Evolutionary conservation across 2,113 vertebrate species (phyloP).

Genomic region (Vireo altiloquus): DNA sequence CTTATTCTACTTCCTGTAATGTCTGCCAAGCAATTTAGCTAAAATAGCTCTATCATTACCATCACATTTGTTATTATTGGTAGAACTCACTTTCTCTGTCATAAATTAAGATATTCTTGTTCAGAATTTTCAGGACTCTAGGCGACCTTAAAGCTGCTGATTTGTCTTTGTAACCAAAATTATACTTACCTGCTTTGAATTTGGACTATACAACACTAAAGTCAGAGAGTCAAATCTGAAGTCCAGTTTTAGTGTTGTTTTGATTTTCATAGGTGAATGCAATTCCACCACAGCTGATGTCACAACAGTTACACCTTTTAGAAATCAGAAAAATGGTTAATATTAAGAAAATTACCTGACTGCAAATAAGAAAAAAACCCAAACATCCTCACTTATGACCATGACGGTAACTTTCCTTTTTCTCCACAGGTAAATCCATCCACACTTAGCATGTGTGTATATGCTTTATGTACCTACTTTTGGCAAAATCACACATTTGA

Average conservation of each 20-base stretch:
- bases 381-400: neutral
- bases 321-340: neutral
- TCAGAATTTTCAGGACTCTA: neutral
- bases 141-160: neutral
- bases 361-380: neutral
- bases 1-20: neutral
- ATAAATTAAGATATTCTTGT: neutral
- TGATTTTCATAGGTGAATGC: conserved; percentile 77
- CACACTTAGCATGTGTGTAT: neutral
- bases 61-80: neutral
- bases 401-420: neutral
- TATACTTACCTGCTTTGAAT: conserved; percentile 75
- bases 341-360: neutral
- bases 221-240: conserved; percentile 92
- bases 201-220: conserved; percentile 82
- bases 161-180: neutral
- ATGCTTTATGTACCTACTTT: neutral
- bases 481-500: neutral
- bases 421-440: neutral
- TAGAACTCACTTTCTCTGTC: neutral
- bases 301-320: conserved; percentile 84
- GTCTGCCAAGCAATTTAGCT: neutral
- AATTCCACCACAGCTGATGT: conserved; percentile 92
- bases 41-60: neutral
- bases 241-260: conserved; percentile 85